phyloP scores from a whole-genome alignment of 2,888 invertebrate genomes.

The Notocelia uddmanniana region DNA sequence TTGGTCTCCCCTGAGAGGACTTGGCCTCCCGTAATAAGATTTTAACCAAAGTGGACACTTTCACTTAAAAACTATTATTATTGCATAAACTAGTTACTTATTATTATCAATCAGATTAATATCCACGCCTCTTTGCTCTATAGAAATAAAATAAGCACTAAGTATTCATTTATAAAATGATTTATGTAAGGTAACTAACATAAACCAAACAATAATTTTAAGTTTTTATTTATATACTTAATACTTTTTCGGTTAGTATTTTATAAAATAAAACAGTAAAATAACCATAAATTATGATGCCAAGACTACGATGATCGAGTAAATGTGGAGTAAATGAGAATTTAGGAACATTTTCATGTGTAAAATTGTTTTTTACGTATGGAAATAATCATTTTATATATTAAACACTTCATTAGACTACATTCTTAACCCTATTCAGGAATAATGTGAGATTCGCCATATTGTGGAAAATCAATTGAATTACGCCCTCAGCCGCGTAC shows the following conservation, averaged over 20 bases:
- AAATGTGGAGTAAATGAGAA: slow-evolving; percentile 44
- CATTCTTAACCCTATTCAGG: too few species aligned
- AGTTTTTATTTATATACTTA: slow-evolving; percentile 9
- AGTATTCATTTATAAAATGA: background rate
- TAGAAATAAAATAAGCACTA: background rate
- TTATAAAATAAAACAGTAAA: slow-evolving; percentile 29
- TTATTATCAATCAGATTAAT: background rate
- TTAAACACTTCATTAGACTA: background rate
- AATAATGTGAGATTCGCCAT: too few species aligned
- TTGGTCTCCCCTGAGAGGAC: background rate
- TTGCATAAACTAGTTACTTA: background rate
- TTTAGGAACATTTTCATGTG: slow-evolving; percentile 64
- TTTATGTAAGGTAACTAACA: slow-evolving; percentile 40
- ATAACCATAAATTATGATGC: slow-evolving; percentile 28
- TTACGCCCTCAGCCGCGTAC: too few species aligned
- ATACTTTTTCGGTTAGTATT: slow-evolving; percentile 32
- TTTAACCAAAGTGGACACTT: too few species aligned
- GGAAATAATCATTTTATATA: slow-evolving; percentile 59
- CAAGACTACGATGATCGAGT: slow-evolving; percentile 14
- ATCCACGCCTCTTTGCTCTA: background rate
- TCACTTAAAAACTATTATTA: too few species aligned
- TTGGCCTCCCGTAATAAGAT: too few species aligned
- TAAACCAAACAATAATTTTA: slow-evolving; percentile 22
- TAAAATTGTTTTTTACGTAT: slow-evolving; percentile 62
- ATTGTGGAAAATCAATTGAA: too few species aligned